Evolutionary conservation across 1,140 invertebrate genomes (phyloP).

Genomic region (Apis laboriosa): DNA sequence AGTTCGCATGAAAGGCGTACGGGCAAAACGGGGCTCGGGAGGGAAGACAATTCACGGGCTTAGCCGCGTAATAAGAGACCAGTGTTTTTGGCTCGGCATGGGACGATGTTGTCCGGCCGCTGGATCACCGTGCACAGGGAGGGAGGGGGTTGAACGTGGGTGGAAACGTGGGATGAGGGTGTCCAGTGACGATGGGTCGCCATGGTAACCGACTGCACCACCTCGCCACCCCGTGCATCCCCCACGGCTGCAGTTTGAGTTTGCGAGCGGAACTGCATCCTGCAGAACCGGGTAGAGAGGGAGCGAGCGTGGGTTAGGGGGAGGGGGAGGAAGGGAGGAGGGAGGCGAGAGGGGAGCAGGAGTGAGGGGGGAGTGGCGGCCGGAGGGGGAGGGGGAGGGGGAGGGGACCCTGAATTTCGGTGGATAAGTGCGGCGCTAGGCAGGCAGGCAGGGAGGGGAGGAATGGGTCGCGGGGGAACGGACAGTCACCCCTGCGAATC

Average conservation of each 20-base stretch:
- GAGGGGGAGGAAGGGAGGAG: not conserved
- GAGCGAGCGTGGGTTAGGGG: not conserved
- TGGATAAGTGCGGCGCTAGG: slow-evolving; percentile 64
- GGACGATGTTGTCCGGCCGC: slow-evolving; percentile 76
- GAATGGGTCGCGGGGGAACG: slow-evolving; percentile 55
- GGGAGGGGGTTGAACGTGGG: slow-evolving; percentile 62
- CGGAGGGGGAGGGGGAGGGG: slow-evolving; percentile 25
- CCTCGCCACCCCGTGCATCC: slow-evolving; percentile 74
- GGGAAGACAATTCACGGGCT: slow-evolving; percentile 78
- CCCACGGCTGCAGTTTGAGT: slow-evolving; percentile 77
- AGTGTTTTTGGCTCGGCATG: slow-evolving; percentile 79
- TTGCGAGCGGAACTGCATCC: slow-evolving; percentile 74
- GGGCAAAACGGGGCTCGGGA: slow-evolving; percentile 50
- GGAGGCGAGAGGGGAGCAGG: not conserved
- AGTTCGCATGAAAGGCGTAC: slow-evolving; percentile 46
- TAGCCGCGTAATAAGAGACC: slow-evolving; percentile 79
- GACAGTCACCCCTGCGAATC: slow-evolving; percentile 70
- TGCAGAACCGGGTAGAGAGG: slow-evolving; percentile 51
- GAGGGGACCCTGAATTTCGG: slow-evolving; percentile 69
- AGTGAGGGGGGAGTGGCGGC: slow-evolving; percentile 28
- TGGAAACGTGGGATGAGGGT: slow-evolving; percentile 71
- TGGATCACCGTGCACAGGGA: slow-evolving; percentile 70
- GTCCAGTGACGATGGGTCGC: slow-evolving; percentile 80
- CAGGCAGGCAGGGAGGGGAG: slow-evolving; percentile 34
- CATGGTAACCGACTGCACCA: slow-evolving; percentile 81